Evolutionary conservation across 2,113 vertebrate species (phyloP), one percentile per base, ranked within the genome.

Genomic region (Burhinus bistriatus): DNA sequence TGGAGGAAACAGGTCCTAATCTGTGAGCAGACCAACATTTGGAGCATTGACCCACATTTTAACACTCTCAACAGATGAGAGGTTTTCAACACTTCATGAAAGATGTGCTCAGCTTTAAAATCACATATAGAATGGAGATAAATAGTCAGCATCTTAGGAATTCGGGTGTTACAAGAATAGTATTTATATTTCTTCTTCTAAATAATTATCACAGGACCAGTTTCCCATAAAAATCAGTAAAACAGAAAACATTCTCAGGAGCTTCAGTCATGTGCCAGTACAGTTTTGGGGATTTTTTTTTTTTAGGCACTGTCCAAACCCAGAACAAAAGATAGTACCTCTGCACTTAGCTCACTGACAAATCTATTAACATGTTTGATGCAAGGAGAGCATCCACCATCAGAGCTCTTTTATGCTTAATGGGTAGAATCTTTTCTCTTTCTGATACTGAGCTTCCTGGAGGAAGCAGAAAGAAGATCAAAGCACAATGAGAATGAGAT

Each of bases 401-500:
- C 94, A 92, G 88, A 92, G 45, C 25, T 71, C 92, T 95, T 84
- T 96, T 29, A 82, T 0, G 0, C 75, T 83, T 89, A 93, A 93
- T 89, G 49, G 52, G 54, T 79, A 91, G 45, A 86, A 76, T 30
- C 61, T 93, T 91, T 93, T 94, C 83, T 91, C 65, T 52, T 72
- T 76, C 79, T 89, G 72, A 77, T 73, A 42, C 6, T 9, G 26
- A 92, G 45, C 69, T 87, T 91, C 77, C 89, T 75, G n/a, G 45
- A 36, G 12, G 83, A 94, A 81, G n/a, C 54, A 79, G 61, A 52
- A 40, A 36, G 42, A 65, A 92, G 91, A 93, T 96, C 89, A 96
- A 96, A 95, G 93, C 78, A 83, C 82, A 87, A 72, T 57, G 44
- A 91, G 77, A 93, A 94, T 72, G 69, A 93, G 77, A 75, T 51